Conservation (phyloP, 2,888 invertebrate genomes). For the Lycia hirtaria region DNA sequence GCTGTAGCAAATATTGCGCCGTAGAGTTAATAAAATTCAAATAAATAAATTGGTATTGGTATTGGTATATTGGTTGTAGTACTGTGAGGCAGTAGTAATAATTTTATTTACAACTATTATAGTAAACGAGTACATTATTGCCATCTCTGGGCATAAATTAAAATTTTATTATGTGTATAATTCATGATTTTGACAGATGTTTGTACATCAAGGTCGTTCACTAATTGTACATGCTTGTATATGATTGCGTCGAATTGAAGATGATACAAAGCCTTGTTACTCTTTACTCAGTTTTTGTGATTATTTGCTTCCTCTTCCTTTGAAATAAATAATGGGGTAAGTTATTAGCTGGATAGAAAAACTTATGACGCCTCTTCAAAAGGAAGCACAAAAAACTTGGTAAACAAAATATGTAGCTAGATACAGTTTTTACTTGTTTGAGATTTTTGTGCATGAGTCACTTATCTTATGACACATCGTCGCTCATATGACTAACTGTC, state of each 20-base stretch:
- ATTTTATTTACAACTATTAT: slow-evolving; percentile 11
- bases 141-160: slow-evolving; percentile 19
- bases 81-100: neutral
- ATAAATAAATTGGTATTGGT: no score
- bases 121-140: slow-evolving; percentile 8
- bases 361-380: slow-evolving; percentile 3
- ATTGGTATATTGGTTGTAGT: no score
- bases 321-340: slow-evolving; percentile 14
- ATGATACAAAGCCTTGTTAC: slow-evolving; percentile 51
- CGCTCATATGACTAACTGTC: no score
- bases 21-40: no score
- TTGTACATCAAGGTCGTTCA: slow-evolving; percentile 41
- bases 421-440: neutral
- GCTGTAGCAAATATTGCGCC: no score
- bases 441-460: slow-evolving; percentile 3
- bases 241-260: slow-evolving; percentile 44
- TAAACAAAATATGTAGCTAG: neutral
- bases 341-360: slow-evolving; percentile 17
- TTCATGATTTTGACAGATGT: slow-evolving; percentile 38
- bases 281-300: slow-evolving; percentile 52
- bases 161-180: slow-evolving; percentile 30
- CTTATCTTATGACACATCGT: neutral
- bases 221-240: slow-evolving; percentile 38
- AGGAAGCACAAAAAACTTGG: slow-evolving; percentile 12
- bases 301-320: slow-evolving; percentile 55